Evolutionary conservation across 2,888 invertebrate species (phyloP).

Genomic region (Nymphalis c-album): DNA sequence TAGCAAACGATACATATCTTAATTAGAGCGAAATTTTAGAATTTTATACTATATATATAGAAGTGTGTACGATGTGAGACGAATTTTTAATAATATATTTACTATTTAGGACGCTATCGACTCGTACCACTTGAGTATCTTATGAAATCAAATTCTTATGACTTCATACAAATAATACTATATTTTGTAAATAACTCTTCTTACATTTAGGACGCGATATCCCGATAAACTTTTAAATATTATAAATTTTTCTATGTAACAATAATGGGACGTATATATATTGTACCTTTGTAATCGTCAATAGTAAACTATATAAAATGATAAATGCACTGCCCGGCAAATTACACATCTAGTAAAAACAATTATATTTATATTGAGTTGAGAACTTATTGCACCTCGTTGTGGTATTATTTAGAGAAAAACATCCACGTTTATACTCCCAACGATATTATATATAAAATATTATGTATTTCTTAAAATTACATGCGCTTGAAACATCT

Average conservation of each 20-base stretch:
- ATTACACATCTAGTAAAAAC: slow-evolving; percentile 15
- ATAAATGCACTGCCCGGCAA: slow-evolving; percentile 33
- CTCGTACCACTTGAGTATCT: slow-evolving; percentile 75
- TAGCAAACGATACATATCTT: slow-evolving; percentile 77
- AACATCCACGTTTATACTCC: too few species aligned
- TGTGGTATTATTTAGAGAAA: too few species aligned
- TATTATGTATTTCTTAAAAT: too few species aligned
- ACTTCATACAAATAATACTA: slow-evolving; percentile 71
- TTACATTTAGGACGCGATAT: slow-evolving; percentile 62
- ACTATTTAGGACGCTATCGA: slow-evolving; percentile 72
- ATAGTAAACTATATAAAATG: slow-evolving; percentile 20
- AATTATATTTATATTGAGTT: too few species aligned
- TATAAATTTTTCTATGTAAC: slow-evolving; percentile 52
- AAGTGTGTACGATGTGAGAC: slow-evolving; percentile 68
- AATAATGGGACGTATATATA: slow-evolving; percentile 47
- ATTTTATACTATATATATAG: slow-evolving; percentile 67
- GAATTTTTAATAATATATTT: slow-evolving; percentile 75
- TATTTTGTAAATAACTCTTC: slow-evolving; percentile 76
- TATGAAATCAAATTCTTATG: slow-evolving; percentile 81
- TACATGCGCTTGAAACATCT: too few species aligned
- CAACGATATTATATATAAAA: too few species aligned
- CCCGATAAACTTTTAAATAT: slow-evolving; percentile 45
- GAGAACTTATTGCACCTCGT: neutral
- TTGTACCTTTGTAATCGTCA: slow-evolving; percentile 22
- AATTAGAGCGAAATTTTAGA: slow-evolving; percentile 73